Evolutionary conservation across 2,113 vertebrate species (phyloP).

Genomic region (Trematomus loennbergii): DNA sequence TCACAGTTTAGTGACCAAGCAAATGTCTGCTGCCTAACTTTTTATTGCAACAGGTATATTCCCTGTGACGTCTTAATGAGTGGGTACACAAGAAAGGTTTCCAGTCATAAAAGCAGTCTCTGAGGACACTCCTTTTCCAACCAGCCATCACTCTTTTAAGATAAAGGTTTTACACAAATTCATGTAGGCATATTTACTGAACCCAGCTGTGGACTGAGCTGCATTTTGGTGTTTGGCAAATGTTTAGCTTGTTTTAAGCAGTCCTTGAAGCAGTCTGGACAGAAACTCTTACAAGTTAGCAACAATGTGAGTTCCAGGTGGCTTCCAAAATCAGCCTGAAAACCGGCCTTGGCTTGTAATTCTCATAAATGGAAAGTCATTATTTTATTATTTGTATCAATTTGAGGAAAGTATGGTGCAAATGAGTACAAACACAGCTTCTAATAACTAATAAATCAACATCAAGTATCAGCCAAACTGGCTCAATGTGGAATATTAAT

Average conservation of each 20-base stretch:
- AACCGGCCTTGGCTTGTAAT: constrained; percentile 18
- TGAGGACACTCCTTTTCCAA: constrained; percentile 29
- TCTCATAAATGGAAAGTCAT: constrained; percentile 5
- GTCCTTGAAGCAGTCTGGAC: constrained; percentile 31
- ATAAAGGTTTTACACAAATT: constrained; percentile 47
- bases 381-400: constrained; percentile 20
- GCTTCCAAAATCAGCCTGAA: constrained; percentile 29
- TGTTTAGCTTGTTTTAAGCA: constrained; percentile 32
- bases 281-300: constrained; percentile 8
- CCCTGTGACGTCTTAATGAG: constrained; percentile 58
- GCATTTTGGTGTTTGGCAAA: constrained; percentile 18
- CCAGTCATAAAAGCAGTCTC: constrained; percentile 58
- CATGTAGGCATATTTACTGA: constrained; percentile 45
- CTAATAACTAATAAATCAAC: constrained; percentile 16
- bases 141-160: constrained; percentile 31
- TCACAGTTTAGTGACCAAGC: constrained; percentile 54
- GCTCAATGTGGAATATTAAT: constrained; percentile 16
- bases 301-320: constrained; percentile 43
- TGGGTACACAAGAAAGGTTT: constrained; percentile 45
- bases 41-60: constrained; percentile 64
- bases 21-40: constrained; percentile 45
- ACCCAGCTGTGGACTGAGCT: constrained; percentile 22
- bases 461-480: constrained; percentile 1
- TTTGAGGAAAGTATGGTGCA: too few relatives aligned
- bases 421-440: background rate